Base-by-base conservation (phyloP, 2,888 invertebrate species). In the Diaperis boleti region DNA sequence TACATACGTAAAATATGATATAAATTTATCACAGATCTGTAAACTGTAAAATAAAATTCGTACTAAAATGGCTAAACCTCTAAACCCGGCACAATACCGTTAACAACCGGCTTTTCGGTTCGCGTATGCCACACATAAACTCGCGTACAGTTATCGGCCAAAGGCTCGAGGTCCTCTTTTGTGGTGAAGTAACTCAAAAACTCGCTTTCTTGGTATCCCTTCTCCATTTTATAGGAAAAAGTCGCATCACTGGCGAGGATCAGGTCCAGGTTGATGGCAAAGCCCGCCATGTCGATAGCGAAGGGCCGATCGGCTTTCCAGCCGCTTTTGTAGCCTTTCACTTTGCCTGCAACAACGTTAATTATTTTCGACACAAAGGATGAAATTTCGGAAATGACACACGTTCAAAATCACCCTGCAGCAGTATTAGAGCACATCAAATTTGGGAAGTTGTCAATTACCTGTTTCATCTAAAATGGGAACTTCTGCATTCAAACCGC, bases 41-140 rank as follows among this genome's bases (percentile, higher is more conserved):
- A 44, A 11, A 13, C 17, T 44, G 20, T 11, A n/a, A 18, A 52
- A 52, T 17, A n/a, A n/a, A n/a, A n/a, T n/a, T n/a, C n/a, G n/a
- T 37, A 10, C 13, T 20, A 54, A 3, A 26, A 17, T 13, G 10
- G 22, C 15, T 20, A 78, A 39, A 82, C 81, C 68, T 81, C 82
- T 62, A 81, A 73, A 42, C 77, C 77, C 14, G 76, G 72, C 31
- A 89, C 83, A 82, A 94, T 91, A 78, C 91, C 84, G 72, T 85
- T 85, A 56, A 97, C 84, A 42, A 89, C 88, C 0, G 96, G 92
- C 72, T 90, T 89, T 79, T 97, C 96, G 0, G 98, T 98, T 74
- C 98, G 86, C 1, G 98, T 99, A 78, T 99, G 99, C 99, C 99
- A 99, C 0, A 99, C 98, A 65, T 94, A 90, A n/a, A 98, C 92